Evolutionary conservation across 2,797 vertebrate genomes (phyloP), one percentile per base, ranked within the genome.

Genomic region (Varecia variegata): DNA sequence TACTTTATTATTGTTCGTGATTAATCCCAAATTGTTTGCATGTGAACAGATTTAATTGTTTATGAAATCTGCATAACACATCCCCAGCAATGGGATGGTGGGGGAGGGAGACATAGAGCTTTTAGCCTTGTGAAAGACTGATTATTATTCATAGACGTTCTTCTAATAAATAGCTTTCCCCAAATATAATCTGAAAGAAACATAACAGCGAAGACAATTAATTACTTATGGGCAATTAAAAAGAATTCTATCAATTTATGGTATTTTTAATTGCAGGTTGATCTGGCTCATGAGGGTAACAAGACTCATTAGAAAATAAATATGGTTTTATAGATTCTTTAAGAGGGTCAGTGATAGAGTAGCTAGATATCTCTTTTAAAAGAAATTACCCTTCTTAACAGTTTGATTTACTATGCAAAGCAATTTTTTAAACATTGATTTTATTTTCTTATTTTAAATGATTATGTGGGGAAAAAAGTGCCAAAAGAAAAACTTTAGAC

Each of bases 1-100:
- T 76, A 56, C n/a, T 80, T 94, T 92, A 71, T 96, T 90, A 45
- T 88, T 80, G 74, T 70, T 96, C 84, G 60, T 54, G 77, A 95
- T 97, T 91, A 90, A 92, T 92, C 25, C 68, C 32, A 96, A 93
- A 68, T 88, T 97, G 89, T 96, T 97, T 97, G 92, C 73, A 70
- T 96, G 54, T 76, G 77, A 92, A 81, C 96, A 97, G 89, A 93
- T 96, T 93, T 92, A 82, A 93, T 93, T 97, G 82, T 97, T 97
- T 94, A 88, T 18, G 50, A 95, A 97, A 79, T 93, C 67, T 96
- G 81, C 23, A 73, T 95, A 94, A 76, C 43, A 62, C 68, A 45
- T 94, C 47, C 88, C 73, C 54, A 76, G 32, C n/a, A 95, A 17
- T 76, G 40, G 80, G 38, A 58, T 88, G 86, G 18, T 18, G 45